Evolutionary conservation across 2,888 invertebrate species (phyloP).

Genomic region (Pollenia angustigena): DNA sequence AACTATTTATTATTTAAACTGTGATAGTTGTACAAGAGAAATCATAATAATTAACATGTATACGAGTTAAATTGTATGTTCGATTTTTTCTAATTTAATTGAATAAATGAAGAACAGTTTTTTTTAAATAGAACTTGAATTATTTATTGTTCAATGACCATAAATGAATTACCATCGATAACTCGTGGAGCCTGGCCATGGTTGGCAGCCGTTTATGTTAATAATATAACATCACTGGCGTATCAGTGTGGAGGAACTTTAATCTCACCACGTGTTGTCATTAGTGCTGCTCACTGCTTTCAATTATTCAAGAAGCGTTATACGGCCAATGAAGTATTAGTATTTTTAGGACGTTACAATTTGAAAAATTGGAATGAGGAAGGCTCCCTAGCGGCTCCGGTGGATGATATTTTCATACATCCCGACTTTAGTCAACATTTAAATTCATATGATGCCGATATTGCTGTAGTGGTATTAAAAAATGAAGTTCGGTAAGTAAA

Average conservation of each 20-base stretch:
- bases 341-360: conserved; percentile 85
- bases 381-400: conserved; percentile 82
- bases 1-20: conserved; percentile 44
- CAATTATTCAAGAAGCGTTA: conserved; percentile 78
- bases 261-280: conserved; percentile 80
- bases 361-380: conserved; percentile 84
- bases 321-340: conserved; percentile 81
- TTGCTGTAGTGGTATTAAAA: conserved; percentile 85
- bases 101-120: conserved; percentile 6
- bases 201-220: conserved; percentile 87
- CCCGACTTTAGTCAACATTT: conserved; percentile 83
- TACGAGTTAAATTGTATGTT: neutral
- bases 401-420: conserved; percentile 84
- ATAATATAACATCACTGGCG: conserved; percentile 84
- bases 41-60: neutral
- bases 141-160: conserved; percentile 51
- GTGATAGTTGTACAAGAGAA: conserved; percentile 63
- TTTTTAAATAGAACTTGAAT: no score
- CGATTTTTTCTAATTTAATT: neutral
- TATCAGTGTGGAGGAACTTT: conserved; percentile 83
- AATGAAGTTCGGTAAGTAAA: conserved; percentile 82
- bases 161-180: conserved; percentile 75
- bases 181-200: conserved; percentile 88
- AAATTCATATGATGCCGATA: conserved; percentile 84
- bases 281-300: conserved; percentile 85